phyloP scores from a whole-genome alignment of 2,888 invertebrate genomes.

The Parelbella ahira region DNA sequence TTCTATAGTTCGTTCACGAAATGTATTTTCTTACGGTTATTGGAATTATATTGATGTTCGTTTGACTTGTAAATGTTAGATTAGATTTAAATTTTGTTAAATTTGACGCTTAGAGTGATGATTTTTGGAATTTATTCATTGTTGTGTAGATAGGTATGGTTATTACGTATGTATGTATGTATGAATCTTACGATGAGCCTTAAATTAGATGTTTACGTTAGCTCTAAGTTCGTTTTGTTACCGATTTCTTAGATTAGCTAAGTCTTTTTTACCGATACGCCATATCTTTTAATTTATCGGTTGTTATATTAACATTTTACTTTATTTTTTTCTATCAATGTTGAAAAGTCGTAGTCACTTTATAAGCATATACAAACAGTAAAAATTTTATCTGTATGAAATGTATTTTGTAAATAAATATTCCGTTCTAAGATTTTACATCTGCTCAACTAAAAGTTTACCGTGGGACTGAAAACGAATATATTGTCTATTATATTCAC shows the following conservation, averaged over 20 bases:
- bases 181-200: constrained; percentile 66
- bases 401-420: constrained; percentile 74
- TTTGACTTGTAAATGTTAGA: constrained; percentile 58
- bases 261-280: constrained; percentile 49
- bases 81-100: constrained; percentile 65
- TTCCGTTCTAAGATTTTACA: constrained; percentile 74
- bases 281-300: constrained; percentile 45
- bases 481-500: constrained; percentile 36
- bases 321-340: constrained; percentile 47
- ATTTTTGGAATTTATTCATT: constrained; percentile 71
- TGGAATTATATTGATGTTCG: constrained; percentile 43
- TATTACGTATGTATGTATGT: constrained; percentile 45
- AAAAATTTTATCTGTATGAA: constrained; percentile 57
- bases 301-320: constrained; percentile 42
- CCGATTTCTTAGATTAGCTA: constrained; percentile 49
- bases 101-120: constrained; percentile 63
- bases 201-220: constrained; percentile 62
- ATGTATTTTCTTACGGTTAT: constrained; percentile 31
- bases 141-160: constrained; percentile 68
- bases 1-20: constrained; percentile 32
- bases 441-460: constrained; percentile 77
- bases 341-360: constrained; percentile 61
- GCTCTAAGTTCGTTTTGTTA: constrained; percentile 66
- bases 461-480: constrained; percentile 59
- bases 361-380: constrained; percentile 58